These are phyloP conservation scores for Cavia porcellus DNA, from an alignment of 2,113 vertebrate genomes.

Conservation along the genomic window DNA sequence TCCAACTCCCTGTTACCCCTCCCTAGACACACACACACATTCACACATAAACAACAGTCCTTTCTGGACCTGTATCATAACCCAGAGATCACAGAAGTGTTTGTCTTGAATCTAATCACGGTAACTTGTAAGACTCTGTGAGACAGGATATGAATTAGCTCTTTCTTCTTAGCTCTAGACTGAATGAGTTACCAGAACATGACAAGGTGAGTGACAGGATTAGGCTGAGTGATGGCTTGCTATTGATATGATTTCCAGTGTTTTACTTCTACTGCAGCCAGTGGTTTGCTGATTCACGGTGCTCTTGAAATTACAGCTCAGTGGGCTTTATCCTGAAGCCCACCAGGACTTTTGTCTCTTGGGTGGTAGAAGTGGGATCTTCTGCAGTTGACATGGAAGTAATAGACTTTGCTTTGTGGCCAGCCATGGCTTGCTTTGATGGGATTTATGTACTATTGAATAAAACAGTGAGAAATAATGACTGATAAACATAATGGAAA, in stretches of 20 bases:
- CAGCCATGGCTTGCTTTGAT: background rate
- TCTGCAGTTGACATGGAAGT: background rate
- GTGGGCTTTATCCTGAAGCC: background rate
- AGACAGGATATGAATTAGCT: background rate
- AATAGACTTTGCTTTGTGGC: background rate
- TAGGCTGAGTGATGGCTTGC: accelerated
- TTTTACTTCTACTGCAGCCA: background rate
- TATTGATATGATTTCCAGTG: too few relatives aligned
- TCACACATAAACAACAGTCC: too few relatives aligned
- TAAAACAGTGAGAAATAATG: background rate
- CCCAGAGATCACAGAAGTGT: accelerated
- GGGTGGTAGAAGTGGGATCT: accelerated
- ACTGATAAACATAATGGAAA: conserved; percentile 1
- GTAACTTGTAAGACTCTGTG: background rate
- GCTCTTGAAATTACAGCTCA: background rate
- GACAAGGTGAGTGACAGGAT: accelerated
- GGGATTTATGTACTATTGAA: conserved; percentile 13
- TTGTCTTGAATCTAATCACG: background rate
- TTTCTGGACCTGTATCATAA: background rate
- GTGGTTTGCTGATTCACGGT: background rate
- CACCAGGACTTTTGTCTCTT: background rate
- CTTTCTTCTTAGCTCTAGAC: accelerated
- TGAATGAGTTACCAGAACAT: accelerated
- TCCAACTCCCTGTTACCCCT: background rate
- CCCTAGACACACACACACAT: background rate